A percentile compares a stretch with the other conserved stretches of the same genome.
These are phyloP conservation scores for Dynastes tityus DNA, from an alignment of 2,888 invertebrate species.

Conservation along the genomic window DNA sequence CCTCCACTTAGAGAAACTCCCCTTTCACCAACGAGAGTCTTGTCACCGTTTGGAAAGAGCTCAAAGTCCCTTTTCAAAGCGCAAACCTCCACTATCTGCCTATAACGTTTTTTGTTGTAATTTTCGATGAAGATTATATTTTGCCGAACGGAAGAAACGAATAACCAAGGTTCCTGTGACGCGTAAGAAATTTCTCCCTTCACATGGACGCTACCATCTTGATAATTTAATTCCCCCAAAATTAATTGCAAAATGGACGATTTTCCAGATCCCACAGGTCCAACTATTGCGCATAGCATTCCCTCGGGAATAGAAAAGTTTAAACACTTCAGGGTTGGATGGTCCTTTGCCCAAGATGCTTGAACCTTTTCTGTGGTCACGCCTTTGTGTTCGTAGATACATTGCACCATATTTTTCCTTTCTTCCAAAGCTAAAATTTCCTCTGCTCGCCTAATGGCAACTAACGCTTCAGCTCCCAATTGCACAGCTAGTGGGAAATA, in stretches of 20 bases:
- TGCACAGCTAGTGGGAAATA: slow-evolving; percentile 77
- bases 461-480: slow-evolving; percentile 76
- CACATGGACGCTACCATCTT: slow-evolving; percentile 76
- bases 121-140: slow-evolving; percentile 86
- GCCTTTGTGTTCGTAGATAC: slow-evolving; percentile 58
- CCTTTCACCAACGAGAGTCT: slow-evolving; percentile 84
- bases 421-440: slow-evolving; percentile 70
- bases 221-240: slow-evolving; percentile 80
- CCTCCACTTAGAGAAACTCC: slow-evolving; percentile 86
- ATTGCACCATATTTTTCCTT: slow-evolving; percentile 55
- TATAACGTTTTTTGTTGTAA: slow-evolving; percentile 73
- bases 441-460: slow-evolving; percentile 78
- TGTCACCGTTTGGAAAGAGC: slow-evolving; percentile 80
- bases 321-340: slow-evolving; percentile 71
- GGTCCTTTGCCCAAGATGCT: slow-evolving; percentile 64
- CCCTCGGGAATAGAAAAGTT: slow-evolving; percentile 72
- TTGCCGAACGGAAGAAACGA: slow-evolving; percentile 80
- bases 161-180: slow-evolving; percentile 87
- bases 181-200: slow-evolving; percentile 80
- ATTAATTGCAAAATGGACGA: slow-evolving; percentile 79
- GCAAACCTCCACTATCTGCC: slow-evolving; percentile 75
- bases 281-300: slow-evolving; percentile 73
- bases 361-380: slow-evolving; percentile 56
- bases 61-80: slow-evolving; percentile 80
- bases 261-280: slow-evolving; percentile 82